phyloP scores from a whole-genome alignment of 2,888 invertebrate genomes.

The Tetragnatha montana region DNA sequence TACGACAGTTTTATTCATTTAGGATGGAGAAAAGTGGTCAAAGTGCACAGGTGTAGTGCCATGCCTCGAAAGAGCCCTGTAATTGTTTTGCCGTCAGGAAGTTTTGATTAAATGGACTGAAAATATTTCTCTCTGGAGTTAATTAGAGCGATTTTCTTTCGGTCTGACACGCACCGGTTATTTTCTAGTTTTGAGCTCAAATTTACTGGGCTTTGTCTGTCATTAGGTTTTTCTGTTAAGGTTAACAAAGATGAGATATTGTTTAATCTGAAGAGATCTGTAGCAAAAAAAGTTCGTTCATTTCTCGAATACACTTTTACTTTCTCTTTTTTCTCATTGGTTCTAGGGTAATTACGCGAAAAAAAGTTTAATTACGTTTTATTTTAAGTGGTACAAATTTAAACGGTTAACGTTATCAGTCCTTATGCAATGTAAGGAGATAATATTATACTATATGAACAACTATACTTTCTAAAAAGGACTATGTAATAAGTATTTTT shows the following conservation, averaged over 20 bases:
- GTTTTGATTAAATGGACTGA: slow-evolving; percentile 32
- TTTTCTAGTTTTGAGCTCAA: not conserved
- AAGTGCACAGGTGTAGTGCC: slow-evolving; percentile 15
- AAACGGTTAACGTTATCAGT: no score
- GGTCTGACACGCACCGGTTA: not conserved
- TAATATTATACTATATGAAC: no score
- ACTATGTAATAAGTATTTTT: no score
- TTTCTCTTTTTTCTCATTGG: no score
- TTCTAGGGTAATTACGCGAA: not conserved
- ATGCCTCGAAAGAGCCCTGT: not conserved
- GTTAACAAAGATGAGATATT: no score
- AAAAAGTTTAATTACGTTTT: no score
- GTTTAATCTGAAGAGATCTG: no score
- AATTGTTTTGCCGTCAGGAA: slow-evolving; percentile 26
- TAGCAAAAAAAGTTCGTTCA: no score
- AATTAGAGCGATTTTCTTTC: slow-evolving; percentile 17
- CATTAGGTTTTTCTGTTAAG: no score
- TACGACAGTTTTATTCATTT: not conserved
- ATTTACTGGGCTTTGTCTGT: not conserved
- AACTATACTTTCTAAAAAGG: no score
- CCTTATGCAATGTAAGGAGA: no score
- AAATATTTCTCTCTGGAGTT: not conserved
- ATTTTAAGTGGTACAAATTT: no score
- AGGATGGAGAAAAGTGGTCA: slow-evolving; percentile 14
- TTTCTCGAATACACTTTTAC: slow-evolving; percentile 9